Evolutionary conservation across 2,888 invertebrate species (phyloP).

Genomic region (Cacoxenus indagator): DNA sequence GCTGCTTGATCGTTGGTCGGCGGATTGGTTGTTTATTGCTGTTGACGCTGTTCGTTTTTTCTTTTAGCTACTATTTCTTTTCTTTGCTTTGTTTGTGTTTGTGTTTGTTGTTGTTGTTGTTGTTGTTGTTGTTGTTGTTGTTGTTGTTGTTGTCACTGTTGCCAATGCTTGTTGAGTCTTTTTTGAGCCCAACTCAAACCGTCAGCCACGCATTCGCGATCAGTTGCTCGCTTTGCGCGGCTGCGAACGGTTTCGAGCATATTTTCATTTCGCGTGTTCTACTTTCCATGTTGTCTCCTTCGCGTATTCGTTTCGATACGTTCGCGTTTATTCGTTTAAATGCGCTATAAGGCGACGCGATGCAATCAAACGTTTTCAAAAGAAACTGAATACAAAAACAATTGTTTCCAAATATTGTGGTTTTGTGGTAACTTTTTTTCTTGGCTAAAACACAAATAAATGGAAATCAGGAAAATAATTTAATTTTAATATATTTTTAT

Average conservation of each 20-base stretch:
- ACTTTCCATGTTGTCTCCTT: background rate
- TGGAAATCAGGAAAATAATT: too few relatives aligned
- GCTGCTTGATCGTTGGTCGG: background rate
- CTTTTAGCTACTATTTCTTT: background rate
- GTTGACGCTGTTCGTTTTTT: background rate
- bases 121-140: background rate
- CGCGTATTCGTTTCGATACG: slow-evolving; percentile 13
- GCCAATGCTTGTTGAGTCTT: slow-evolving; percentile 3
- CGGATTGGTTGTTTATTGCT: background rate
- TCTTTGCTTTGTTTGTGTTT: background rate
- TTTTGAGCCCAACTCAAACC: background rate
- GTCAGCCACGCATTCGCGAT: slow-evolving; percentile 41
- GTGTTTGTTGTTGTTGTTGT: slow-evolving; percentile 2
- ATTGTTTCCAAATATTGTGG: too few relatives aligned
- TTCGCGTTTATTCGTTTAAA: background rate
- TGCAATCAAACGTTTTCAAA: too few relatives aligned
- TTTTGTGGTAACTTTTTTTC: too few relatives aligned
- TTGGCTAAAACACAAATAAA: too few relatives aligned
- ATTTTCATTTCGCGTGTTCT: background rate
- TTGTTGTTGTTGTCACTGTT: background rate
- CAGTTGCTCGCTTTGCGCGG: slow-evolving; percentile 55
- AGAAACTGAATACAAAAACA: too few relatives aligned
- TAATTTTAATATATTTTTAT: too few relatives aligned
- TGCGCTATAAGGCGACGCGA: too few relatives aligned
- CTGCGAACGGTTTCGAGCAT: slow-evolving; percentile 49